A percentile compares a stretch with the other conserved stretches of the same genome.
phyloP scores from a whole-genome alignment of 2,113 vertebrate genomes.

The Megaceryle torquata region DNA sequence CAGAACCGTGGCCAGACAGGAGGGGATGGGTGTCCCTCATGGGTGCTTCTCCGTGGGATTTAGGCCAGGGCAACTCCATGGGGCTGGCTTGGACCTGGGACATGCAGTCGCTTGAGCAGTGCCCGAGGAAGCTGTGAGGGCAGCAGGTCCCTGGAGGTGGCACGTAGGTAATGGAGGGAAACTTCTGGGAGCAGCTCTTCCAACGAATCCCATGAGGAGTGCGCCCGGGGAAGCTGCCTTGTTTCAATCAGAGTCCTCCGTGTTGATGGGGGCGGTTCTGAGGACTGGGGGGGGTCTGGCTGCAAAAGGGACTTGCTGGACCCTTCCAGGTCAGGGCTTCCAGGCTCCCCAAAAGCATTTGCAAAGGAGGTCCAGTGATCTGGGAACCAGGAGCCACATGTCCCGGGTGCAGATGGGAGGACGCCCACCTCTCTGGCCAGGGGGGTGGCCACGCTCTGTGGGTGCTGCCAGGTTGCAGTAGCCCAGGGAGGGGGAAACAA shows the following conservation, averaged over 20 bases:
- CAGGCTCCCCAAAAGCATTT: neutral
- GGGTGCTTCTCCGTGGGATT: neutral
- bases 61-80: neutral
- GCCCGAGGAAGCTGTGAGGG: neutral
- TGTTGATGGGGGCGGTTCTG: neutral
- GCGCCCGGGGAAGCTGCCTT: neutral
- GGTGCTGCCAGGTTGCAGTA: neutral
- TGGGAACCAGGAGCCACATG: neutral
- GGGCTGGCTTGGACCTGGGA: neutral
- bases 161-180: rapidly evolving
- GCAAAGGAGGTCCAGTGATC: neutral
- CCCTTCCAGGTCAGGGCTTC: neutral
- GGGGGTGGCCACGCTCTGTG: neutral
- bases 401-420: neutral
- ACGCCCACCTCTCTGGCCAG: rapidly evolving
- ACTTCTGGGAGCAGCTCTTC: neutral
- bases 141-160: neutral
- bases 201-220: neutral
- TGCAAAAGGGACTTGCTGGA: neutral
- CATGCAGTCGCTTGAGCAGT: rapidly evolving
- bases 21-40: rapidly evolving
- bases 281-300: neutral
- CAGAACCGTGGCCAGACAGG: too few relatives aligned
- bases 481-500: neutral
- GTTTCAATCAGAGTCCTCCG: neutral